These are phyloP conservation scores for Amphiprion ocellaris DNA, from an alignment of 2,113 vertebrate species.

Conservation along the genomic window DNA sequence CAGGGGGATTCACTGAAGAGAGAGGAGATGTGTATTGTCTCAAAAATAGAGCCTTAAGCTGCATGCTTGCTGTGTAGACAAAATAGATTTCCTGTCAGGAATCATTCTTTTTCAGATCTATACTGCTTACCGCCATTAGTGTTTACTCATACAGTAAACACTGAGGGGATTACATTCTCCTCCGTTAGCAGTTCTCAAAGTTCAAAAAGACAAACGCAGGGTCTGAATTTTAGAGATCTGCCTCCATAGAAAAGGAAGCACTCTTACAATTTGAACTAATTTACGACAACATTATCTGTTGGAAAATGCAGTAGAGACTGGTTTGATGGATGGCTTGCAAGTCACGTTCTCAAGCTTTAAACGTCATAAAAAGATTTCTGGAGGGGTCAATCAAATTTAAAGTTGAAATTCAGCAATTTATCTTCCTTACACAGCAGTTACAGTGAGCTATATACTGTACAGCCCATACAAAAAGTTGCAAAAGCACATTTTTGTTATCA, in stretches of 20 bases:
- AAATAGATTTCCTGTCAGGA: constrained; percentile 74
- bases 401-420: constrained; percentile 5
- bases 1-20: constrained; percentile 43
- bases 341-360: neutral
- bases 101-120: constrained; percentile 63
- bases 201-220: constrained; percentile 22
- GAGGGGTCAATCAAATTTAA: neutral
- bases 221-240: neutral
- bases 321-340: neutral
- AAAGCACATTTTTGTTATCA: neutral
- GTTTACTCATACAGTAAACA: constrained; percentile 65
- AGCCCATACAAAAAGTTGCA: neutral
- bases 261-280: neutral
- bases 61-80: constrained; percentile 56
- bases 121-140: constrained; percentile 60
- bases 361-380: neutral
- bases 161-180: constrained; percentile 35
- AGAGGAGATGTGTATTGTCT: constrained; percentile 57
- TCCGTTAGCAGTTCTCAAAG: constrained; percentile 41
- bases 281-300: neutral
- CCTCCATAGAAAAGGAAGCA: neutral
- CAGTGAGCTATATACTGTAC: neutral
- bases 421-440: neutral
- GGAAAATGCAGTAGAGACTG: neutral
- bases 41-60: constrained; percentile 71